Conservation (phyloP, 2,797 vertebrate genomes). For the Anas acuta region DNA sequence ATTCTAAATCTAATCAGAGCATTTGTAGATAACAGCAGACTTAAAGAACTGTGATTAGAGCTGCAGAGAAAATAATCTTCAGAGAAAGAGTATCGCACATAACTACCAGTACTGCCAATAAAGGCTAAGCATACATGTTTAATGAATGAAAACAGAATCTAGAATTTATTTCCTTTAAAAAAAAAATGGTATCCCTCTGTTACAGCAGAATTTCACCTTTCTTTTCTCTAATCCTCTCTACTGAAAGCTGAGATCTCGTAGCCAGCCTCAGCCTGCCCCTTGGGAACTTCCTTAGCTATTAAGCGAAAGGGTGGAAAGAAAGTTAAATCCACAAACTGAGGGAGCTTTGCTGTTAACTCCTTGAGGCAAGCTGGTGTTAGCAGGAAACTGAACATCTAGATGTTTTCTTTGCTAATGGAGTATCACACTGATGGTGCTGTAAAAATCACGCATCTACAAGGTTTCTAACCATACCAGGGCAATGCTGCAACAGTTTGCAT, state of each 20-base stretch:
- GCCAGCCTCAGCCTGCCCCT: background rate
- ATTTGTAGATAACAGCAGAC: background rate
- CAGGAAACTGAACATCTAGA: background rate
- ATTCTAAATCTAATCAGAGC: background rate
- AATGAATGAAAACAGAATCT: background rate
- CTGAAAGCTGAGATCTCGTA: background rate
- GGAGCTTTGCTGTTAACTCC: background rate
- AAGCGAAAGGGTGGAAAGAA: background rate
- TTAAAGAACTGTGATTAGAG: background rate
- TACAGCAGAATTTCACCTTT: background rate
- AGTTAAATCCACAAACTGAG: background rate
- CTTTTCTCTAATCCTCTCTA: background rate
- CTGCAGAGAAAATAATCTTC: background rate
- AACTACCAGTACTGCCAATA: background rate
- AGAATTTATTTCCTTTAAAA: background rate
- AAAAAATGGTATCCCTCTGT: background rate
- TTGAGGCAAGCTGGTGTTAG: background rate
- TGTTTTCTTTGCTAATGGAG: background rate
- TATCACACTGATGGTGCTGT: background rate
- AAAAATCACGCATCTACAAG: background rate
- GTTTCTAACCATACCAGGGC: background rate
- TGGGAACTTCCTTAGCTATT: background rate
- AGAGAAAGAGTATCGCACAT: background rate
- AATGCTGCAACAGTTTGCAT: background rate
- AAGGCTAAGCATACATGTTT: background rate